phyloP scores from a whole-genome alignment of 2,888 invertebrate species.

The Hecatera dysodea region DNA sequence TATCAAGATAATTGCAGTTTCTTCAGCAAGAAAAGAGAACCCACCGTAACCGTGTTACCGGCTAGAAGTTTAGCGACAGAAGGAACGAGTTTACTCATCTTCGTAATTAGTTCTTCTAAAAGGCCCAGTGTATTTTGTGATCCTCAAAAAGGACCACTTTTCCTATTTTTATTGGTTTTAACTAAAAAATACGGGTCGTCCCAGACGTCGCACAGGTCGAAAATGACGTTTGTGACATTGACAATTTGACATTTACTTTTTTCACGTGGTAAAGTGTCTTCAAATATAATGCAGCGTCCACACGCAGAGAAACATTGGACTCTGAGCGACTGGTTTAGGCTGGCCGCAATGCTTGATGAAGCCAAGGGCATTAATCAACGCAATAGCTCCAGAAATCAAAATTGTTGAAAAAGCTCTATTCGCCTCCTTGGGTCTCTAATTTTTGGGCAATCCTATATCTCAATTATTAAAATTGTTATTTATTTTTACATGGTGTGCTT shows the following conservation, averaged over 20 bases:
- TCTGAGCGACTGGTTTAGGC: too few species aligned
- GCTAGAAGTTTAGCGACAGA: constrained; percentile 81
- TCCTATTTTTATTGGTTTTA: constrained; percentile 26
- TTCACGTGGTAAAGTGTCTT: neutral
- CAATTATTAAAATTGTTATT: too few species aligned
- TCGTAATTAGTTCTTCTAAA: constrained; percentile 75
- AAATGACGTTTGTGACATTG: constrained; percentile 62
- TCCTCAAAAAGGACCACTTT: constrained; percentile 75
- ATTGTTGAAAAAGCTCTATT: too few species aligned
- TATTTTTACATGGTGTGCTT: too few species aligned
- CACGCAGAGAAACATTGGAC: neutral
- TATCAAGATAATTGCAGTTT: constrained; percentile 21
- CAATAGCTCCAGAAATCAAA: too few species aligned
- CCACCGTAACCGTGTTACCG: constrained; percentile 80
- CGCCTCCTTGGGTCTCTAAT: too few species aligned
- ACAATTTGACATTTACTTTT: constrained; percentile 52
- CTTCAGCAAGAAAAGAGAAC: constrained; percentile 60
- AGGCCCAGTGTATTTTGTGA: constrained; percentile 83
- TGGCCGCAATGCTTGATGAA: too few species aligned
- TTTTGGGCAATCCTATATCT: too few species aligned
- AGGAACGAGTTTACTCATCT: constrained; percentile 86
- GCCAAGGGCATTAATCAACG: too few species aligned
- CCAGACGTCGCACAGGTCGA: constrained; percentile 57
- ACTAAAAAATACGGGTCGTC: constrained; percentile 41
- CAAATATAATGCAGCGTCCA: neutral